These are phyloP conservation scores for Alviniconcha marisindica DNA, from an alignment of 1,140 invertebrate genomes.

Conservation along the genomic window DNA sequence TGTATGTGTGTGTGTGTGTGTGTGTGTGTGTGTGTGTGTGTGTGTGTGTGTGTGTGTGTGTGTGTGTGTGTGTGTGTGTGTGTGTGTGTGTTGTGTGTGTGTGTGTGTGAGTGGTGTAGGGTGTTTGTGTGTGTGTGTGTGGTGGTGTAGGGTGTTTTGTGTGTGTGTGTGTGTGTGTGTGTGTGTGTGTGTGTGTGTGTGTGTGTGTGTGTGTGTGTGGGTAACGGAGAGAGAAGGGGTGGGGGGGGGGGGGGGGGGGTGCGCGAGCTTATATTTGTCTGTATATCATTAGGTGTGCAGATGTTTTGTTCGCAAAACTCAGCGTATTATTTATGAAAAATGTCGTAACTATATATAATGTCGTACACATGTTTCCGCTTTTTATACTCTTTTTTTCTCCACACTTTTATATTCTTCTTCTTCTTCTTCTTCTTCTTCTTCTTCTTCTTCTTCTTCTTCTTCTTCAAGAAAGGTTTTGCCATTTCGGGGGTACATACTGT, in stretches of 20 bases:
- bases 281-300: background rate
- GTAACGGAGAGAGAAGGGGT: background rate
- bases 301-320: background rate
- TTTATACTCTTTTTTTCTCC: background rate
- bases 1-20: conserved; percentile 15
- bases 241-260: background rate
- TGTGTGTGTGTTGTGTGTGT: conserved; percentile 8
- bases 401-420: background rate
- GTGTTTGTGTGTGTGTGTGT: background rate
- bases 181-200: background rate
- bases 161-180: background rate
- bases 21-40: conserved; percentile 16
- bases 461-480: no score
- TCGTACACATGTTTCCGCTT: no score
- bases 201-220: background rate
- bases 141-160: background rate
- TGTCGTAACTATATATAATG: no score
- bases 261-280: background rate
- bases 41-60: conserved; percentile 23
- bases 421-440: background rate
- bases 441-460: background rate
- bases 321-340: background rate
- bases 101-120: background rate
- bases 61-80: conserved; percentile 11
- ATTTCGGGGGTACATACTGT: no score